Evolutionary conservation across 1,140 invertebrate genomes (phyloP).

Genomic region (Ephestia elutella): DNA sequence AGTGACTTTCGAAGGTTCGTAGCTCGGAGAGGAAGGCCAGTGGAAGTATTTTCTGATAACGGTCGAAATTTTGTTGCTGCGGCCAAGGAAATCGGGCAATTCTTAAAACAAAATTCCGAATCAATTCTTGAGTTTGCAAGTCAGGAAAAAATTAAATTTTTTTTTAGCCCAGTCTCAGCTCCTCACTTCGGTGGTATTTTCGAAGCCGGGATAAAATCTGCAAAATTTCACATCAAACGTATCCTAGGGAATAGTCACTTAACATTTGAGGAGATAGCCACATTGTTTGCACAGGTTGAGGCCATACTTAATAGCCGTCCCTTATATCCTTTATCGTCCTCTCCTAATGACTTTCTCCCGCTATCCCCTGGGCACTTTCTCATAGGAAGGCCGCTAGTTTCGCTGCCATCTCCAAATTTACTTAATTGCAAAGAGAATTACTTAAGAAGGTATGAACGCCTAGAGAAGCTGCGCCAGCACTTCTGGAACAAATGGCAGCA

Average conservation of each 20-base stretch:
- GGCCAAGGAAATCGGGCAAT: neutral
- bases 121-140: neutral
- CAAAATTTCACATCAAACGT: neutral
- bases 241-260: too few relatives aligned
- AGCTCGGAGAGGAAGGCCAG: neutral
- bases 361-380: neutral
- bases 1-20: neutral
- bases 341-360: neutral
- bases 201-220: neutral
- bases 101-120: too few relatives aligned
- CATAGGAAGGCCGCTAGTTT: neutral
- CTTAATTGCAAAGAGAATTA: neutral
- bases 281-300: neutral
- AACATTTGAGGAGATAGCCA: neutral
- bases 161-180: too few relatives aligned
- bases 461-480: neutral
- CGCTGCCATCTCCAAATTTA: neutral
- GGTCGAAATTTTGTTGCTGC: neutral
- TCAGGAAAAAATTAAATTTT: neutral
- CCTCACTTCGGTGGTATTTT: neutral
- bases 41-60: slow-evolving; percentile 4
- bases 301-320: slow-evolving; percentile 1
- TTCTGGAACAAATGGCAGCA: slow-evolving; percentile 1
- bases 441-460: neutral
- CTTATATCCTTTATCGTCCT: neutral